Evolutionary conservation across 2,113 vertebrate species (phyloP), one percentile per base, ranked within the genome.

Genomic region (Nothoprocta perdicaria): DNA sequence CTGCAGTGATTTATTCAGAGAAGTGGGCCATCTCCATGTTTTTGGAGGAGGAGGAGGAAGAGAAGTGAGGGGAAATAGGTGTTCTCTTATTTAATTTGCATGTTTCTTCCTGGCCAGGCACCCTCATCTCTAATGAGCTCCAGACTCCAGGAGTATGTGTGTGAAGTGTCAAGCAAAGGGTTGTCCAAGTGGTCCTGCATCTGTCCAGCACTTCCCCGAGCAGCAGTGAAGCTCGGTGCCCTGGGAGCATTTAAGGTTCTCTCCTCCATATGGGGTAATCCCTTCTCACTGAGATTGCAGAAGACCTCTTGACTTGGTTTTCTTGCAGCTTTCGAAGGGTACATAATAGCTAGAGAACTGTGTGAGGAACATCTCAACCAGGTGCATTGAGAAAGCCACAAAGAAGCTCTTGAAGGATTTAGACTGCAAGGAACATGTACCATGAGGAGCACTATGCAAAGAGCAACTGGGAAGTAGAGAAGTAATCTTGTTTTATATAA

Each of bases 231-330:
- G 33, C 27, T 23, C 6, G 46, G 33, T 76, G 33, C 58, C 80
- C 68, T 81, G 74, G 72, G 60, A 94, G 50, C 57, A 33, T 89
- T 93, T 72, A 93, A 41, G 63, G 23, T 43, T 85, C 48, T 88
- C 24, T 88, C 89, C 94, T 96, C 80, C 94, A 96, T 94, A 60
- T 96, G 95, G 94, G 92, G 96, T 92, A 95, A 46, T 96, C 94
- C 62, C 78, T 91, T 96, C 92, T 89, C 40, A 35, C 61, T 80
- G 92, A 84, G 71, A 67, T 96, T 83, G 76, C 65, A 18, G 67
- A 66, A 73, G 91, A 43, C 40, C 5, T 86, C 50, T 10, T 80
- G 50, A 21, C 29, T 57, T 83, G 43, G 69, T n/a, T 80, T 85
- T 31, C 15, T 35, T 65, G 33, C 3, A 63, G 71, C 72, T 90